These are phyloP conservation scores for Ophthalmolycus amberensis DNA, from an alignment of 2,113 vertebrate genomes.

Conservation along the genomic window DNA sequence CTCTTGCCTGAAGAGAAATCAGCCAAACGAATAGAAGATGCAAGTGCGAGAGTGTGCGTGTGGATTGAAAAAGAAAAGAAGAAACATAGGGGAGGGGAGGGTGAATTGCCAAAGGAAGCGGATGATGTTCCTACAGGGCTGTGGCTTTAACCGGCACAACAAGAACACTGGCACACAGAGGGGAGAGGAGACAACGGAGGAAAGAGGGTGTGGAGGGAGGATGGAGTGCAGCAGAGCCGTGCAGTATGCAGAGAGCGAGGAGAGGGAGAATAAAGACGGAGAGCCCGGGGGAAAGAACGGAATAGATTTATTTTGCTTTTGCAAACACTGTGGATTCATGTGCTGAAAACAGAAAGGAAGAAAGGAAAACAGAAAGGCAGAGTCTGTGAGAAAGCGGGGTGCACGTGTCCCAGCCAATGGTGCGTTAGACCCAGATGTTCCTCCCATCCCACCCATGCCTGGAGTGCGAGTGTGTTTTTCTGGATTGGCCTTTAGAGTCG, in stretches of 20 bases:
- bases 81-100: neutral
- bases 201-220: constrained; percentile 19
- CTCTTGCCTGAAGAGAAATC: neutral
- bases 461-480: neutral
- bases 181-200: constrained; percentile 21
- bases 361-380: neutral
- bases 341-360: neutral
- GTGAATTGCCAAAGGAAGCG: constrained; percentile 1
- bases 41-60: neutral
- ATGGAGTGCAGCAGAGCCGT: neutral
- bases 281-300: neutral
- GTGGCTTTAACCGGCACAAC: constrained; percentile 15
- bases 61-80: neutral
- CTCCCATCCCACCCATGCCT: constrained; percentile 24
- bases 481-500: neutral
- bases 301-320: neutral
- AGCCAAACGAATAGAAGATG: neutral
- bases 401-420: constrained; percentile 43
- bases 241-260: neutral
- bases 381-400: constrained; percentile 9
- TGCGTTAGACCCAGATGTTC: constrained; percentile 47
- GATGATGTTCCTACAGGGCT: constrained; percentile 19
- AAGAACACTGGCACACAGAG: constrained; percentile 25
- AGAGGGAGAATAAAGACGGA: neutral
- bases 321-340: neutral